A percentile compares a stretch with the other conserved stretches of the same genome.
Conservation (phyloP, 2,797 vertebrate species). For the Calcarius lapponicus region DNA sequence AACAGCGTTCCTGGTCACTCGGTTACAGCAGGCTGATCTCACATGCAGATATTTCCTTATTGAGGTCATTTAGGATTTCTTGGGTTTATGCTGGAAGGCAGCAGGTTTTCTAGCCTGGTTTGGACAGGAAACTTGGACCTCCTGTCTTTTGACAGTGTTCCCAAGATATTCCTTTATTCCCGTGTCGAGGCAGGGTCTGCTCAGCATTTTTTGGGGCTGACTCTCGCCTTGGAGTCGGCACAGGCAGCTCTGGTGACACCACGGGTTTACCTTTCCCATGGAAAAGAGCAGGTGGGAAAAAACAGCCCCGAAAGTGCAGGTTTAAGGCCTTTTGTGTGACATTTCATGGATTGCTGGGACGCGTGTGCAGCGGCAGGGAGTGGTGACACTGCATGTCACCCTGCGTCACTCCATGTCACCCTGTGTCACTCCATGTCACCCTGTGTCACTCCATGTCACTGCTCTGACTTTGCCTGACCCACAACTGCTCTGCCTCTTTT, state of each 20-base stretch:
- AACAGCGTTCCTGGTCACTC: background rate
- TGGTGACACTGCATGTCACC: background rate
- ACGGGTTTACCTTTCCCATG: background rate
- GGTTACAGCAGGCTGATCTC: background rate
- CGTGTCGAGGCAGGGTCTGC: background rate
- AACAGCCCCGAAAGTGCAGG: background rate
- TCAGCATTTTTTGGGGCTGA: background rate
- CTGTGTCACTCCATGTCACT: background rate
- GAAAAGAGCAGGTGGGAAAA: background rate
- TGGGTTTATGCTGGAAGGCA: conserved; percentile 1
- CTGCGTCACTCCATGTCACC: background rate
- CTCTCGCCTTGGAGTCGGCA: background rate
- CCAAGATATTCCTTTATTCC: conserved; percentile 13
- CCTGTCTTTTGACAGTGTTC: background rate
- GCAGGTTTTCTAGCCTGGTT: conserved; percentile 21
- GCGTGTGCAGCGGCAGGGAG: accelerated
- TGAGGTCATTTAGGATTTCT: conserved; percentile 33
- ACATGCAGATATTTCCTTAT: conserved; percentile 30
- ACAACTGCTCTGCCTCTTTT: background rate
- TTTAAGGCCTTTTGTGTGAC: background rate
- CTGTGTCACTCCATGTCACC: background rate
- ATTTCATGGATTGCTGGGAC: accelerated
- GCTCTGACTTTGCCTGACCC: background rate
- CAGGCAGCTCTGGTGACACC: background rate
- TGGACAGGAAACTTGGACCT: conserved; percentile 27